Evolutionary conservation across 2,888 invertebrate species (phyloP), one percentile per base, ranked within the genome.

Genomic region (Bellardia pandia): DNA sequence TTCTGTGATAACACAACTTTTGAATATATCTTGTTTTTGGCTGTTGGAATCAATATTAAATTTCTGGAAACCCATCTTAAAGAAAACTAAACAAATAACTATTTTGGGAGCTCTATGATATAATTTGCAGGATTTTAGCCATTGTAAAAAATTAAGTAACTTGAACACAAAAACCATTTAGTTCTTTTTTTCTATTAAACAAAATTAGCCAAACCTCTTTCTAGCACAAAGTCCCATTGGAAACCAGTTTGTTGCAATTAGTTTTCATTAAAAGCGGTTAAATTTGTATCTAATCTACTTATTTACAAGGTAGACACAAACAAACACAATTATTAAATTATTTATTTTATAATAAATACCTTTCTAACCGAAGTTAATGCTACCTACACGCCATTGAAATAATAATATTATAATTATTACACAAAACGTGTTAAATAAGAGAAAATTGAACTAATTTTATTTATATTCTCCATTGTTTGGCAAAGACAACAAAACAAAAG

Each of bases 261-360:
- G 3, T 68, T 81, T 66, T 6, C 33, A 37, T 82, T 58, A 16
- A 45, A 51, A 85, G 69, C 58, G 16, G 53, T 76, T 76, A 14
- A 56, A 74, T 74, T 75, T 58, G 68, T 78, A 23, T 23, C 23
- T 23, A 66, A n/a, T 40, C 4, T 23, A 64, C 42, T 37, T 37
- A 37, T 37, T 30, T 33, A 42, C 48, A 74, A 72, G 5, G 51
- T 62, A 53, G 51, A 33, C 40, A 53, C 40, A 13, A 11, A 42
- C 11, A 16, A 16, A 33, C 42, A 62, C 69, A 64, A 37, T 85
- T 83, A 86, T 81, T 62, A 77, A 84, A 78, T 87, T 56, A 68
- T 45, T 72, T 30, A 75, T 75, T 81, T 62, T 53, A 75, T 68
- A 74, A 23, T 45, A 74, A 81, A 87, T 84, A 81, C 78, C 77